Evolutionary conservation across 1,140 invertebrate genomes (phyloP), one percentile per base, ranked within the genome.

Genomic region (Drosophila parvula): DNA sequence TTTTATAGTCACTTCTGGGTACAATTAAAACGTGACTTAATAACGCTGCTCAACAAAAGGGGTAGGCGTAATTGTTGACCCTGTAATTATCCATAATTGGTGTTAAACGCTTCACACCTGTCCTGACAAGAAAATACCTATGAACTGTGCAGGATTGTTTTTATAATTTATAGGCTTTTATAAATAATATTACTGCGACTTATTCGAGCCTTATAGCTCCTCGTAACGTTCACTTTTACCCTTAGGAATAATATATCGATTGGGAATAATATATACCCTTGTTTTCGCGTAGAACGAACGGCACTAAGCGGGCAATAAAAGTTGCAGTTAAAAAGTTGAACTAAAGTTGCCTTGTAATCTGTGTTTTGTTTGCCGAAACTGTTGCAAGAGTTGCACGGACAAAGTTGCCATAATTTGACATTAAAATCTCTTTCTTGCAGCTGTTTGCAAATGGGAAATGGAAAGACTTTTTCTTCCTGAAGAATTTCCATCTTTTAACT

Each of bases 401-500:
- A 79, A 70, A 83, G 80, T 83, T 82, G 79, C 34, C 50, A 56
- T 47, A 73, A 60, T 61, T 67, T 51, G 73, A 69, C 74, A 77
- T 68, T 77, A 77, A 77, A 77, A 76, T 76, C 28, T 55, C 38
- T 9, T 34, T 55, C 48, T 59, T 67, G 64, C 50, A 70, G 51
- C 51, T 59, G 44, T 36, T 70, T 22, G 50, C 6, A 68, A 70
- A 67, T 53, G 63, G 22, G 38, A 27, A 55, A 55, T 34, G 65
- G 5, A 36, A 18, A 16, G 41, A 11, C 28, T 56, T 30, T 40
- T 22, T 38, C 2, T 18, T 48, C 11, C 32, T 28, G 22, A 7
- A 34, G 27, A 59, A 76, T 47, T 55, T 67, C 8, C 8, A 53
- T 16, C 40, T 12, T 55, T 53, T 53, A 28, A 27, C 45, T 71